Percentiles rank a stretch among this genome's conserved stretches.
Conservation (phyloP, 2,113 vertebrate species). For the Pardalotus punctatus region DNA sequence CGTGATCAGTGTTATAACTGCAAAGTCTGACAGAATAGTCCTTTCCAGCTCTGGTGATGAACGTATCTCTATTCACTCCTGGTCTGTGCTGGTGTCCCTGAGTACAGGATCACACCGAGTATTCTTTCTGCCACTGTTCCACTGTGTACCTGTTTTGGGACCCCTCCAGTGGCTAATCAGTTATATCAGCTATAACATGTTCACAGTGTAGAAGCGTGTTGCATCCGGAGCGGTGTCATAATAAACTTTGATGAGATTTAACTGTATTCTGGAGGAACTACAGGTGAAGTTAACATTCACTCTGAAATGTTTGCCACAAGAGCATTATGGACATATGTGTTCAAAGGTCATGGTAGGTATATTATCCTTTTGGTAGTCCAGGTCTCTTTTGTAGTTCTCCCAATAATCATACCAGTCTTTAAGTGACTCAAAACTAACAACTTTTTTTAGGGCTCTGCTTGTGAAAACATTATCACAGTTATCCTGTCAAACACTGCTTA, state of each 20-base stretch:
- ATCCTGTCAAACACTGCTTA: background rate
- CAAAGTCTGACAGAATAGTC: background rate
- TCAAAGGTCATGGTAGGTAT: background rate
- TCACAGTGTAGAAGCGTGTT: background rate
- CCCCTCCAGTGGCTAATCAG: background rate
- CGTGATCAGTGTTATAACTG: background rate
- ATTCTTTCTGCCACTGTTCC: background rate
- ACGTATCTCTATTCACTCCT: background rate
- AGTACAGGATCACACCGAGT: background rate
- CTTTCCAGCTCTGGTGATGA: background rate
- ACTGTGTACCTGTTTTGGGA: background rate
- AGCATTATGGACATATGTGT: background rate
- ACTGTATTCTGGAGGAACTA: background rate
- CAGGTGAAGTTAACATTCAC: background rate
- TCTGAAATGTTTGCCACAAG: background rate
- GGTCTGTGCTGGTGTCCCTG: background rate
- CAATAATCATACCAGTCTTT: background rate
- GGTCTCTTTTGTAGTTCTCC: background rate
- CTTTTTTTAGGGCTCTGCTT: background rate
- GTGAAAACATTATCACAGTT: background rate
- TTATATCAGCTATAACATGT: fast-evolving
- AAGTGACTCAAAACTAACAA: background rate
- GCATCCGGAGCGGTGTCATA: background rate
- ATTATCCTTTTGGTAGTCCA: background rate
- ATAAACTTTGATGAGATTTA: background rate